Base-by-base conservation (phyloP, 2,113 vertebrate genomes). In the Dicaeum eximium region DNA sequence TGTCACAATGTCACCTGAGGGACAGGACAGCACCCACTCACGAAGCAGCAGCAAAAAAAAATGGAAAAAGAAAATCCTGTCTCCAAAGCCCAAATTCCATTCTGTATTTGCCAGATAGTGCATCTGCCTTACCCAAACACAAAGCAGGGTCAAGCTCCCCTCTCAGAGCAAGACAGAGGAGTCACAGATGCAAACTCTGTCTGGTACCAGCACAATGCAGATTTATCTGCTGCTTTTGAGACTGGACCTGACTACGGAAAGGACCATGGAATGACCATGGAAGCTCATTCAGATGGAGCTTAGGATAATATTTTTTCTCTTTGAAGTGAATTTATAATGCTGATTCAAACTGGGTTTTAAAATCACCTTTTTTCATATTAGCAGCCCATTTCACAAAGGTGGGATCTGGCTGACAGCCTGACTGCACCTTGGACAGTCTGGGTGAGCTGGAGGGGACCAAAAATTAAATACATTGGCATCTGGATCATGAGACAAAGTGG, bases 1-100 rank as follows among this genome's bases (percentile, higher is more conserved):
- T 3, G 96, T 98, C 57, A 98, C 84, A 33, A 98, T 97, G 62
- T 98, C 97, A 72, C 98, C 98, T 97, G 69, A 92, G 72, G 5
- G 35, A 23, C 44, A 90, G 66, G 54, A 58, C 92, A 56, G 51
- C 30, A 77, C 3, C 10, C 56, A 19, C 28, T 27, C 14, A 2
- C 37, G 10, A 27, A 47, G 42, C 35, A 44, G 51, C 73, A 44
- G 27, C 51, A 74, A 44, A 82, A 62, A 6, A 31, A 27, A 54
- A 33, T 11, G 24, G 22, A 74, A 30, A 28, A 35, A 44, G 7
- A 38, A 38, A 28, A 60, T 19, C 28, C 38, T 28, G 13, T 15
- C 60, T 85, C 40, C 38, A n/a, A 86, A 77, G 5, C 4, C 8
- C 10, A 20, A 38, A 71, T 31, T 65, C 10, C 54, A 9, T 45